A percentile compares a stretch with the other conserved stretches of the same genome.
Evolutionary conservation across 2,113 vertebrate species (phyloP).

Genomic region (Aythya baeri): DNA sequence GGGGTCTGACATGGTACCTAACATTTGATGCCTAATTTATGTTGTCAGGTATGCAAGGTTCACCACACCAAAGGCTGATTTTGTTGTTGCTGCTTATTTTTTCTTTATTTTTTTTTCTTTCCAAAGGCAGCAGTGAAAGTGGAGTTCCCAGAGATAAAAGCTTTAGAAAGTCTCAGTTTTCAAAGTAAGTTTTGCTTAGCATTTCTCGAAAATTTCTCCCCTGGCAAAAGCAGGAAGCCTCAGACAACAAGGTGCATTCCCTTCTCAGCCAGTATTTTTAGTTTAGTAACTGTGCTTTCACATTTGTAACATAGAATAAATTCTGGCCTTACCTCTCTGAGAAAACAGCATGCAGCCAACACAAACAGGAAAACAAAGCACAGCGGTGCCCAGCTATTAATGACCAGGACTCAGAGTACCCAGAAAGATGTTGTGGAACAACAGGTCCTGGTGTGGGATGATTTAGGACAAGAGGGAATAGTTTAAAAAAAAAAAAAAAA

Average conservation of each 20-base stretch:
- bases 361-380: neutral
- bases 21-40: neutral
- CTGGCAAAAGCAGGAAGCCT: neutral
- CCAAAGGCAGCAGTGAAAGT: neutral
- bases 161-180: neutral
- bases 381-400: neutral
- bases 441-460: neutral
- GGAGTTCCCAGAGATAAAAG: neutral
- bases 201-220: neutral
- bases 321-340: neutral
- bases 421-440: neutral
- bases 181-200: neutral
- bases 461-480: too few relatives aligned
- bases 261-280: neutral
- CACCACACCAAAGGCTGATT: neutral
- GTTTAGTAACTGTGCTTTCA: neutral
- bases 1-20: neutral
- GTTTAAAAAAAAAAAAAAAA: too few relatives aligned
- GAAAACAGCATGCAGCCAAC: neutral
- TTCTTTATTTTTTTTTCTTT: neutral
- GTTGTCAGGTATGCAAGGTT: neutral
- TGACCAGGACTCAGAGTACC: neutral
- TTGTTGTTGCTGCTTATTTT: too few relatives aligned
- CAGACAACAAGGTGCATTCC: neutral
- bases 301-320: neutral